These are phyloP conservation scores for Scaeva pyrastri DNA, from an alignment of 2,888 invertebrate genomes.

Conservation along the genomic window DNA sequence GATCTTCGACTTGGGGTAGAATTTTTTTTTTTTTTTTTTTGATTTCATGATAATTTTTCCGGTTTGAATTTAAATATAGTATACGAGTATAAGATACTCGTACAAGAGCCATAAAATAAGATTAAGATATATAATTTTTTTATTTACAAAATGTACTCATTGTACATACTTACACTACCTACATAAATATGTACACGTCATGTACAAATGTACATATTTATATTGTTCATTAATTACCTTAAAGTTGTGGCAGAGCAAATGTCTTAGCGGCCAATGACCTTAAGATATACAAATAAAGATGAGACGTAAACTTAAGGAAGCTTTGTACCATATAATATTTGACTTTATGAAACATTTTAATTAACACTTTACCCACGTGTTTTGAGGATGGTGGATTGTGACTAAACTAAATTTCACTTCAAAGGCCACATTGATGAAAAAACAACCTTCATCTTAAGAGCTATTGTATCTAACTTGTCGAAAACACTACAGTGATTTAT, in stretches of 20 bases:
- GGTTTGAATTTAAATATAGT: conserved; percentile 34
- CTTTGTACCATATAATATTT: too few species aligned
- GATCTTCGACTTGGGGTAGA: not conserved
- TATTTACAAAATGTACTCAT: conserved; percentile 16
- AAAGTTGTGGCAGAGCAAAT: not conserved
- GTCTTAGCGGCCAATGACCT: conserved; percentile 15
- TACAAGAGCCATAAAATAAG: not conserved
- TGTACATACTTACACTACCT: not conserved
- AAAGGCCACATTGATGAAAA: conserved; percentile 8
- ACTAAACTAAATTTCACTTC: conserved; percentile 4
- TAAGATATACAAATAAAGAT: not conserved
- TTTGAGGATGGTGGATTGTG: conserved; percentile 7
- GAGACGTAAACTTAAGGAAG: not conserved
- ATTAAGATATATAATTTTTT: not conserved
- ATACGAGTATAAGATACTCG: not conserved
- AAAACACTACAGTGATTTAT: not conserved
- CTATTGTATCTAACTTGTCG: not conserved
- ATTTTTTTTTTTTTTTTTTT: too few species aligned
- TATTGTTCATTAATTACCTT: conserved; percentile 30
- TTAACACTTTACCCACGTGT: conserved; percentile 21
- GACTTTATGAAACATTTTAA: not conserved
- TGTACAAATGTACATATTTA: not conserved
- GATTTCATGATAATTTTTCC: conserved; percentile 28
- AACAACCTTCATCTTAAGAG: conserved; percentile 12
- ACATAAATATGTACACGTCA: too few species aligned